Conservation (phyloP, 2,113 vertebrate species). For the Scatophagus argus region DNA sequence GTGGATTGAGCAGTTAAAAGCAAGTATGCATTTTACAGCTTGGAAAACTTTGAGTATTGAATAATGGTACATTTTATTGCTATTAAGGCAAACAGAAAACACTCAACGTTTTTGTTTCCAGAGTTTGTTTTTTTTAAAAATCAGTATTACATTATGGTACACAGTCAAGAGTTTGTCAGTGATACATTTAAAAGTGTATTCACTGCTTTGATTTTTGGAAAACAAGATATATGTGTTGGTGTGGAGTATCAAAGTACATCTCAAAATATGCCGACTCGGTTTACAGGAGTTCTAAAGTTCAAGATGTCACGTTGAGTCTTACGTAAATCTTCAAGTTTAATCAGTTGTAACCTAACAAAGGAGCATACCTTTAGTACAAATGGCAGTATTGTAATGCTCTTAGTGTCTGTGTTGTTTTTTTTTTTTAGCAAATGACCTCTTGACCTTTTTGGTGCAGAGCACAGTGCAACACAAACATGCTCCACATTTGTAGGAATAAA, state of each 20-base stretch:
- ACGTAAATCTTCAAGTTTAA: not conserved
- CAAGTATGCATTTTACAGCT: not conserved
- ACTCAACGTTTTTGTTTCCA: not conserved
- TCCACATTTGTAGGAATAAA: not conserved
- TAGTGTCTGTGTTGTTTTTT: not conserved
- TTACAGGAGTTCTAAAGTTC: not conserved
- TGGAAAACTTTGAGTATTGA: not conserved
- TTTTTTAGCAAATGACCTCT: not conserved
- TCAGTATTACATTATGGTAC: not conserved
- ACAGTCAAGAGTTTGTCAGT: too few relatives aligned
- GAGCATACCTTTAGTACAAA: not conserved
- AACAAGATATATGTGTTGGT: not conserved
- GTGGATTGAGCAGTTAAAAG: not conserved
- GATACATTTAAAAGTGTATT: too few relatives aligned
- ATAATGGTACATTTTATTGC: not conserved
- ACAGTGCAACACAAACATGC: not conserved
- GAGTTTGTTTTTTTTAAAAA: not conserved
- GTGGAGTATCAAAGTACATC: not conserved
- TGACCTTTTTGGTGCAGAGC: not conserved
- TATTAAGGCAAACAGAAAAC: not conserved
- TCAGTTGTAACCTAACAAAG: not conserved
- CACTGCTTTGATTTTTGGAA: not conserved
- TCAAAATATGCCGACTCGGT: not conserved
- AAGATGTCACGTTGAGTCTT: not conserved
- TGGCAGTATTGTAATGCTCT: not conserved